phyloP scores from a whole-genome alignment of 2,888 invertebrate genomes.

The Thymelicus sylvestris region DNA sequence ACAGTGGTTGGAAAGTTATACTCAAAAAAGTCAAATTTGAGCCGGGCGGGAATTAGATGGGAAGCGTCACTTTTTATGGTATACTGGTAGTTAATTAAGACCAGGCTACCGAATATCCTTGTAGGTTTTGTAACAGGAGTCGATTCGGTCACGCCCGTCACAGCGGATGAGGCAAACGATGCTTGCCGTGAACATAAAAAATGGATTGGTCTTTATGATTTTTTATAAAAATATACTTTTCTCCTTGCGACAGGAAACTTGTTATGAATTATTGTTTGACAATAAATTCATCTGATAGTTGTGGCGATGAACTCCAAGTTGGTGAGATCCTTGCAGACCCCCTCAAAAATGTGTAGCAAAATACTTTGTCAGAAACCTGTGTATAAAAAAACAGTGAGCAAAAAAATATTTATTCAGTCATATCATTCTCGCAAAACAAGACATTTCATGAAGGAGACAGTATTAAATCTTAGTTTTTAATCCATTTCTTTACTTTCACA shows the following conservation, averaged over 20 bases:
- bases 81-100: conserved; percentile 50
- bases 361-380: no score
- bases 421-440: no score
- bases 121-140: conserved; percentile 58
- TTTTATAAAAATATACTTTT: not conserved
- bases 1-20: conserved; percentile 33
- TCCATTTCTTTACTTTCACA: conserved; percentile 13
- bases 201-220: not conserved
- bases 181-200: conserved; percentile 45
- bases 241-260: no score
- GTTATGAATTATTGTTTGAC: no score
- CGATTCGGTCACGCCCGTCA: conserved; percentile 51
- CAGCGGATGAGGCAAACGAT: conserved; percentile 49
- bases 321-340: no score
- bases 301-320: no score
- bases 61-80: conserved; percentile 50
- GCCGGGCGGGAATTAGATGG: conserved; percentile 57
- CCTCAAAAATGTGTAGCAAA: no score
- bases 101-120: conserved; percentile 65
- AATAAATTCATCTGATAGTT: no score
- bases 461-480: not conserved
- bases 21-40: conserved; percentile 43
- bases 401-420: no score
- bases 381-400: no score
- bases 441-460: not conserved